These are phyloP conservation scores for Gallinago media DNA, from an alignment of 2,113 vertebrate genomes.

Conservation along the genomic window DNA sequence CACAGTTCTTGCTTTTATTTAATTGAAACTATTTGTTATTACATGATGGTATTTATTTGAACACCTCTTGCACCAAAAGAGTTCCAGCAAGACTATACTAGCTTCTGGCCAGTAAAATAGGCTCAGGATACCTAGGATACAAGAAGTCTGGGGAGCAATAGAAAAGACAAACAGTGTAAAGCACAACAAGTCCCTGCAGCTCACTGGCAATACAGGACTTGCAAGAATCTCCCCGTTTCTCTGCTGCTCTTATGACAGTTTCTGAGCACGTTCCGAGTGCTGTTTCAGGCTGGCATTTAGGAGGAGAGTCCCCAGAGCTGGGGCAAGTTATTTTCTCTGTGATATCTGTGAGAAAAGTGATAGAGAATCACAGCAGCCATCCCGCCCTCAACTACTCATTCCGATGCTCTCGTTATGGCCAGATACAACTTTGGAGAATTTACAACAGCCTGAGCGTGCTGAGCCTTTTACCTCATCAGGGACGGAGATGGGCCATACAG, in stretches of 20 bases:
- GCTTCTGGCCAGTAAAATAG: background rate
- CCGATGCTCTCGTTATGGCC: background rate
- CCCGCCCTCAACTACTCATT: background rate
- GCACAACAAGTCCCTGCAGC: background rate
- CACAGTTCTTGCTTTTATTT: background rate
- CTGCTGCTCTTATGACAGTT: background rate
- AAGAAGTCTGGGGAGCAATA: background rate
- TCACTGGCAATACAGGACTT: background rate
- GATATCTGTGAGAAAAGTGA: background rate
- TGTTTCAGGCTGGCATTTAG: background rate
- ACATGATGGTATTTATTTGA: background rate
- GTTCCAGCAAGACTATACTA: background rate
- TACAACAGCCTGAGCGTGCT: background rate
- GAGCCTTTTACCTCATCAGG: slow-evolving; percentile 54
- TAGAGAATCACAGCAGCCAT: background rate
- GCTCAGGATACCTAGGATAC: background rate
- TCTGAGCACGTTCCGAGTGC: background rate
- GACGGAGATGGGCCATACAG: background rate
- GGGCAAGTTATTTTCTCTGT: background rate
- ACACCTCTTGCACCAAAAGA: background rate
- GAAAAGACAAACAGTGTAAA: background rate
- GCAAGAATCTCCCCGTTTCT: background rate
- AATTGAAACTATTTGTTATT: slow-evolving; percentile 35
- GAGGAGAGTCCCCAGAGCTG: background rate
- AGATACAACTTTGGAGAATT: background rate